Percentiles rank a stretch among this genome's conserved stretches.
Evolutionary conservation across 2,113 vertebrate genomes (phyloP).

Genomic region (Cercocebus atys): DNA sequence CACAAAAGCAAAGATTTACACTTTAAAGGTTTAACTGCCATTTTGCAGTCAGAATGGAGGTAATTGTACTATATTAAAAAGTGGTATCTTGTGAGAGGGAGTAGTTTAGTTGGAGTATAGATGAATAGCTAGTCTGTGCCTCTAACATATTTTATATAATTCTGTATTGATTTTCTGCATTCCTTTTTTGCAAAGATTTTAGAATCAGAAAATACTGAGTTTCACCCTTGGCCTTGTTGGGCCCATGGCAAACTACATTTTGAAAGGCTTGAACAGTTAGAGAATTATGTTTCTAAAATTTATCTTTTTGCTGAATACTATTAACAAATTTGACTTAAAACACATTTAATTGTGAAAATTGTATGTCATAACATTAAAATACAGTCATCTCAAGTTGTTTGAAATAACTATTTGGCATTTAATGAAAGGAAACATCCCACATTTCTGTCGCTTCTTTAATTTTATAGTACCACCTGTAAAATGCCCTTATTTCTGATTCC

Average conservation of each 20-base stretch:
- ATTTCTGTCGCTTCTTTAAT: neutral
- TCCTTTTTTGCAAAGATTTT: neutral
- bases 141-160: neutral
- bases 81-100: neutral
- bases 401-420: constrained; percentile 11
- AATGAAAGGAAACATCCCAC: neutral
- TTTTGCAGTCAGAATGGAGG: constrained; percentile 1
- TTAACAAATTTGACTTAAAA: neutral
- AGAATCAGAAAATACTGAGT: neutral
- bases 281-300: neutral
- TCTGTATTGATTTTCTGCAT: neutral
- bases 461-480: neutral
- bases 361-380: neutral
- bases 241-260: neutral
- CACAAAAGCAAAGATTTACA: neutral
- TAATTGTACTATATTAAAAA: neutral
- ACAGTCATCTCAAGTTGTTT: neutral
- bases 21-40: constrained; percentile 38
- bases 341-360: constrained; percentile 27
- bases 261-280: neutral
- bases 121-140: neutral
- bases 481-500: neutral
- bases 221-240: neutral
- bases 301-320: neutral
- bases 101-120: neutral